phyloP scores from a whole-genome alignment of 2,888 invertebrate genomes.

The Xestia sexstrigata region DNA sequence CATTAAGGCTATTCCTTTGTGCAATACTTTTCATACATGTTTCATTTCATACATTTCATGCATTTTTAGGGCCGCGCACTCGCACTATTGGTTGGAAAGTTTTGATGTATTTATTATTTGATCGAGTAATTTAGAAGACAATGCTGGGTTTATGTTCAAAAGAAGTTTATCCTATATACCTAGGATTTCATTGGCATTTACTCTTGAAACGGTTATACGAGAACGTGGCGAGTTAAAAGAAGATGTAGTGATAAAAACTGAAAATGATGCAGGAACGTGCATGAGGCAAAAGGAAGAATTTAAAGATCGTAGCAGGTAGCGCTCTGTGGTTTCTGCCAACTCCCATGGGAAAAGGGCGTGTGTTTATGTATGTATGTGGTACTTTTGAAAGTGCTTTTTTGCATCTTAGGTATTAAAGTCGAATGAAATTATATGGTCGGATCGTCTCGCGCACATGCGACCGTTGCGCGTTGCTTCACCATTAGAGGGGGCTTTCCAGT shows the following conservation, averaged over 20 bases:
- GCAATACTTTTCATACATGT: conserved; percentile 61
- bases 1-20: conserved; percentile 57
- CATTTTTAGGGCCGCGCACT: conserved; percentile 51
- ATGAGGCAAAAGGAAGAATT: no score
- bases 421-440: not conserved
- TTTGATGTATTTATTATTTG: conserved; percentile 46
- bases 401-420: not conserved
- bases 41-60: conserved; percentile 68
- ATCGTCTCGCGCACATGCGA: not conserved
- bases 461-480: not conserved
- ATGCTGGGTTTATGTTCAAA: not conserved
- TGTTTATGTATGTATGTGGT: no score
- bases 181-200: not conserved
- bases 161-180: not conserved
- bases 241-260: no score
- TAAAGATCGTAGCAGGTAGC: no score
- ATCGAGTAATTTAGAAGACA: conserved; percentile 39
- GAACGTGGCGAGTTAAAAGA: no score
- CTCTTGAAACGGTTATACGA: not conserved
- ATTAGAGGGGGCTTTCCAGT: not conserved
- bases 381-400: not conserved
- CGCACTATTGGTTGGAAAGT: conserved; percentile 5
- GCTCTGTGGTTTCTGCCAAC: no score
- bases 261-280: no score
- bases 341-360: no score